Evolutionary conservation across 2,113 vertebrate species (phyloP).

Genomic region (human): GRCh38 chr1:4101001-4101500

Average conservation of each 20-base stretch:
- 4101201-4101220: not conserved
- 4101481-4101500: accelerated
- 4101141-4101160: not conserved
- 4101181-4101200: not conserved
- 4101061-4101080: not conserved
- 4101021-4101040: too few species aligned
- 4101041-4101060: not conserved
- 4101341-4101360: not conserved
- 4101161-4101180: not conserved
- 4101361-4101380: accelerated
- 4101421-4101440: accelerated
- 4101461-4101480: accelerated
- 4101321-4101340: not conserved
- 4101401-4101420: not conserved
- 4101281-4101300: too few species aligned
- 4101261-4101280: not conserved
- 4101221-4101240: not conserved
- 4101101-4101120: not conserved
- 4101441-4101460: not conserved
- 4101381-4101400: not conserved
- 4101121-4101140: not conserved
- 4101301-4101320: not conserved
- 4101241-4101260: not conserved
- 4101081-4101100: not conserved
- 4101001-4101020: not conserved